Base-by-base conservation (phyloP, 2,888 invertebrate genomes). In the Incurvaria masculella region DNA sequence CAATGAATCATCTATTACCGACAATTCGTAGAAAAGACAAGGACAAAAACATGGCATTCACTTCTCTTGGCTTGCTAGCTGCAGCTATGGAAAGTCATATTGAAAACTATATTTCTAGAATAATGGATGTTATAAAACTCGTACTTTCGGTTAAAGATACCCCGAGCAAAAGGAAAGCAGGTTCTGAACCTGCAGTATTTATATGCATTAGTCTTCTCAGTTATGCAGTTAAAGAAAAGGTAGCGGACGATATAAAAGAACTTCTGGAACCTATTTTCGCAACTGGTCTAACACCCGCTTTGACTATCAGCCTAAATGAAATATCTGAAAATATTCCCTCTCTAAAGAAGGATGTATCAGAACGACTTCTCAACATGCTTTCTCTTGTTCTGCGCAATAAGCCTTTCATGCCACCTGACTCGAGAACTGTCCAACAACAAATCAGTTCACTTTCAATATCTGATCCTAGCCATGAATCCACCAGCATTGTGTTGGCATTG, bases 181-280 rank as follows among this genome's bases (percentile, higher is more conserved):
- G 81, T 0, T 80, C 88, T 21, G 97, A 97, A 61, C 90, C 94
- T 0, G 87, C 93, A 1, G 87, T 97, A 39, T 97, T 97, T 65
- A 89, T 92, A 48, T 98, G 97, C 69, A 88, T 99, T n/a, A 95
- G 95, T 14, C 81, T 97, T 54, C 70, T 99, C 41, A 92, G 93
- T 1, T 88, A 92, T 63, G 94, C 97, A 1, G 88, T 95, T 48
- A 90, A 89, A 55, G 85, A 87, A 47, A 83, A 85, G 53, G 88
- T 94, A 26, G 84, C 87, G 11, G 79, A 81, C 58, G 92, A 94
- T 62, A 85, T 97, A 0, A 86, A 85, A 49, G 91, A 91, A 49
- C 80, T 97, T 26, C 71, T 98, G 23, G 95, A 95, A 54, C 88
- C 91, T 42, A 95, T 99, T 91, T 84, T 97, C 61, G 87, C 90